phyloP scores from a whole-genome alignment of 2,888 invertebrate genomes.

The Drosophila paracracens region DNA sequence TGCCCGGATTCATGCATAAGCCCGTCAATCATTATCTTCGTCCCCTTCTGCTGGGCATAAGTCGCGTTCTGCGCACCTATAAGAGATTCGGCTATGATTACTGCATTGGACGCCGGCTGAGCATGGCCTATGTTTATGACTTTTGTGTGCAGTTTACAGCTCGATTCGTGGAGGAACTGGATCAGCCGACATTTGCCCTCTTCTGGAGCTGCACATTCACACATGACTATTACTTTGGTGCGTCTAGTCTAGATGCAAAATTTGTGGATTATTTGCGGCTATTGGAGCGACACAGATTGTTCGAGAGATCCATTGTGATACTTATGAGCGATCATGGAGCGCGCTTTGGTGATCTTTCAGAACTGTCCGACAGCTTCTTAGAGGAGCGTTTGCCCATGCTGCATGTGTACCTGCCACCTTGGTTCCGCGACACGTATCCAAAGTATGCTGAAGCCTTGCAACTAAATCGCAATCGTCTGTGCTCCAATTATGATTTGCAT shows the following conservation, averaged over 20 bases:
- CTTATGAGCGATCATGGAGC: slow-evolving; percentile 92
- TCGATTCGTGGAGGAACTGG: slow-evolving; percentile 86
- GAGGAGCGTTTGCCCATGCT: slow-evolving; percentile 91
- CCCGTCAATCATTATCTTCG: slow-evolving; percentile 92
- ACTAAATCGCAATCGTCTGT: slow-evolving; percentile 87
- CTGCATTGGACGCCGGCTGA: slow-evolving; percentile 87
- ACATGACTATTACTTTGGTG: slow-evolving; percentile 88
- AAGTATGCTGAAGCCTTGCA: slow-evolving; percentile 86
- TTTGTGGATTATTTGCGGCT: slow-evolving; percentile 86
- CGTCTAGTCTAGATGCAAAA: slow-evolving; percentile 88
- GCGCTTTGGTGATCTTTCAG: slow-evolving; percentile 88
- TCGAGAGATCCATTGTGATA: slow-evolving; percentile 88
- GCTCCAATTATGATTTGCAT: slow-evolving; percentile 90
- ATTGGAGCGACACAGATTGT: slow-evolving; percentile 86
- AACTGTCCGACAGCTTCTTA: slow-evolving; percentile 89
- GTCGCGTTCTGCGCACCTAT: slow-evolving; percentile 82
- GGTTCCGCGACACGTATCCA: slow-evolving; percentile 86
- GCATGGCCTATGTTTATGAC: slow-evolving; percentile 88
- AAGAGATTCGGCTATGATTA: slow-evolving; percentile 76
- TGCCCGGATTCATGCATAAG: slow-evolving; percentile 86
- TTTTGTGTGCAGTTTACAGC: slow-evolving; percentile 88
- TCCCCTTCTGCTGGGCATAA: slow-evolving; percentile 89
- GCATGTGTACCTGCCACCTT: slow-evolving; percentile 88
- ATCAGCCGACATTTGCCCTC: slow-evolving; percentile 88
- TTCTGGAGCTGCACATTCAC: slow-evolving; percentile 91